phyloP scores from a whole-genome alignment of 1,140 invertebrate genomes.

The Eciton burchellii region DNA sequence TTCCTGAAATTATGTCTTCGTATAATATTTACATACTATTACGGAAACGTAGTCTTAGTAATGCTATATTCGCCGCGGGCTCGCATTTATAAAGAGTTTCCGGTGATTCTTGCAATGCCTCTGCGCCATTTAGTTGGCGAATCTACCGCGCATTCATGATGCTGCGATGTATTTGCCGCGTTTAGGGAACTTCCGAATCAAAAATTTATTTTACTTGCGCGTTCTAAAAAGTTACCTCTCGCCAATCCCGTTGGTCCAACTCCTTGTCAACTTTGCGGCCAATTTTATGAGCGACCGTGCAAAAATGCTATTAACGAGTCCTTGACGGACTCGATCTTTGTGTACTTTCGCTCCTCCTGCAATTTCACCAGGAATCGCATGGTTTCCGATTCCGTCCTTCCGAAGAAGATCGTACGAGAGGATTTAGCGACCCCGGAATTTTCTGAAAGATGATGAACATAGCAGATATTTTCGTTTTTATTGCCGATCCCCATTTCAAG shows the following conservation, averaged over 20 bases:
- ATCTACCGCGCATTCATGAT: conserved; percentile 12
- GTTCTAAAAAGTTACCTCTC: not conserved
- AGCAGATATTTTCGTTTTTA: too few relatives aligned
- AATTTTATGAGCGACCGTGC: conserved; percentile 1
- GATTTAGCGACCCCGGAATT: too few relatives aligned
- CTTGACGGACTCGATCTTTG: conserved; percentile 29
- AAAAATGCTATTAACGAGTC: conserved; percentile 36
- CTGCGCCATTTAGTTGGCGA: conserved; percentile 5
- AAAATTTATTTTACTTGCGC: conserved; percentile 28
- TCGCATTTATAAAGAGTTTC: conserved; percentile 33
- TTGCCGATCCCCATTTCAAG: too few relatives aligned
- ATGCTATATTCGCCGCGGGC: conserved; percentile 18
- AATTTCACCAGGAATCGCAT: not conserved
- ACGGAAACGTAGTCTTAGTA: conserved; percentile 24
- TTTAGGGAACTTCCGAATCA: conserved; percentile 3
- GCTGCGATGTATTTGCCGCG: not conserved
- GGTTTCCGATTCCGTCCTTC: not conserved
- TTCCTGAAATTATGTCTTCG: conserved; percentile 47
- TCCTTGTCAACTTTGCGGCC: too few relatives aligned
- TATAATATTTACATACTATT: conserved; percentile 49
- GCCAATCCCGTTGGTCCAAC: not conserved
- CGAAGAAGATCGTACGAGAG: too few relatives aligned
- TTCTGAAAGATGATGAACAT: too few relatives aligned
- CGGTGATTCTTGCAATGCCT: conserved; percentile 14
- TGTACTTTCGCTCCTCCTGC: not conserved